These are phyloP conservation scores for Macrotrachela quadricornifera DNA, from an alignment of 1,140 invertebrate species.

Conservation along the genomic window DNA sequence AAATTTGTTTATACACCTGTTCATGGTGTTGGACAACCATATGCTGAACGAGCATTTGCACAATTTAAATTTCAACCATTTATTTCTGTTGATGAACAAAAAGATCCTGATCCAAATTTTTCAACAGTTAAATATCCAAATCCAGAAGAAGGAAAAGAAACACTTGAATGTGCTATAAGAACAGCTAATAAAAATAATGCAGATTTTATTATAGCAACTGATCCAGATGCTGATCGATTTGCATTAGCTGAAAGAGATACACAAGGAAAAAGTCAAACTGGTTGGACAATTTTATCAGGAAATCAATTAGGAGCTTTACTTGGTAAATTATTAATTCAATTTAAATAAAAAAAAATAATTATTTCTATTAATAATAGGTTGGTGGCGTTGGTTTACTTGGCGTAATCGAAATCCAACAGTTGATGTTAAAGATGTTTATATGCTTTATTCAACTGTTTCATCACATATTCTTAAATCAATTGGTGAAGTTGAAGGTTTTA, in stretches of 20 bases:
- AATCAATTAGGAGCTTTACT: constrained; percentile 87
- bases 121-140: constrained; percentile 90
- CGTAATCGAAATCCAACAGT: neutral
- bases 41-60: constrained; percentile 51
- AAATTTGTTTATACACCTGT: constrained; percentile 77
- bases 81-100: constrained; percentile 50
- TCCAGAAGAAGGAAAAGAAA: constrained; percentile 43
- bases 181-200: constrained; percentile 50
- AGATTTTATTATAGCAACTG: constrained; percentile 72
- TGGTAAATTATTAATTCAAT: too few relatives aligned
- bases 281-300: constrained; percentile 75
- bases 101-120: constrained; percentile 80
- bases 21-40: constrained; percentile 81
- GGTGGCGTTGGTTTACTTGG: constrained; percentile 57
- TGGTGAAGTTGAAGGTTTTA: constrained; percentile 49
- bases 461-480: constrained; percentile 77
- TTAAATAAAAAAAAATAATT: too few relatives aligned
- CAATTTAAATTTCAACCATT: constrained; percentile 49
- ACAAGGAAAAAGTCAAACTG: constrained; percentile 29
- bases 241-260: constrained; percentile 55
- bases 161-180: constrained; percentile 50
- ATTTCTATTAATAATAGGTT: too few relatives aligned
- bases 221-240: constrained; percentile 89
- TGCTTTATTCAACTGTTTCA: constrained; percentile 82
- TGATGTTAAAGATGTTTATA: constrained; percentile 36